Evolutionary conservation across 2,797 vertebrate genomes (phyloP), one percentile per base, ranked within the genome.

Genomic region (Malurus splendens): DNA sequence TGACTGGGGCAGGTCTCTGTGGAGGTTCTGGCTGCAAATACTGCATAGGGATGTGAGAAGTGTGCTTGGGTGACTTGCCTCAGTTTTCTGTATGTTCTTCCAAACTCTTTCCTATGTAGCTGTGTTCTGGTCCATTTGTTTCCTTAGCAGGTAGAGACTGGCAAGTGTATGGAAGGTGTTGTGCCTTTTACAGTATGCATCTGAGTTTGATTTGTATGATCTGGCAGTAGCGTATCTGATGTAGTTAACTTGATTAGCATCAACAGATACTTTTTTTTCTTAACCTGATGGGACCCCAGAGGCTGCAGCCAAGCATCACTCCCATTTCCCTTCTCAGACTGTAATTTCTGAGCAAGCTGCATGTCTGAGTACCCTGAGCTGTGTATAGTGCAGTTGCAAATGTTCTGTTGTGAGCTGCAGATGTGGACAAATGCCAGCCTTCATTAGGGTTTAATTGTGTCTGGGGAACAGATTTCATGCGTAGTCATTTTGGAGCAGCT

Each of bases 361-460:
- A 20, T 7, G 20, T 56, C 39, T 60, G 32, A 79, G 36, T 20
- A 81, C 25, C 9, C 65, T 47, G 59, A 48, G 22, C 54, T 81
- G 24, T 42, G 28, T 72, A 17, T 27, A 36, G 17, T 72, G 36
- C 41, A 45, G 32, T 88, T 78, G 74, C n/a, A 60, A 75, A 71
- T 67, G 32, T 80, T 89, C 55, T 61, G 32, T 77, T 93, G 64
- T 55, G 41, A 85, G 66, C 84, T 90, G 70, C 72, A 91, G 67
- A 81, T 72, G 54, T 77, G 66, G 64, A 88, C 60, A 84, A 78
- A 57, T 82, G 86, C 65, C 77, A 67, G 68, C 77, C 62, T 90
- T 93, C 79, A 50, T 93, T 94, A 89, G 79, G 18, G 24, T 82
- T 87, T 92, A 92, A 80, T 91, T 90, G 51, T 42, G 45, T 68